phyloP scores from a whole-genome alignment of 2,797 vertebrate genomes.

The Tadarida brasiliensis region DNA sequence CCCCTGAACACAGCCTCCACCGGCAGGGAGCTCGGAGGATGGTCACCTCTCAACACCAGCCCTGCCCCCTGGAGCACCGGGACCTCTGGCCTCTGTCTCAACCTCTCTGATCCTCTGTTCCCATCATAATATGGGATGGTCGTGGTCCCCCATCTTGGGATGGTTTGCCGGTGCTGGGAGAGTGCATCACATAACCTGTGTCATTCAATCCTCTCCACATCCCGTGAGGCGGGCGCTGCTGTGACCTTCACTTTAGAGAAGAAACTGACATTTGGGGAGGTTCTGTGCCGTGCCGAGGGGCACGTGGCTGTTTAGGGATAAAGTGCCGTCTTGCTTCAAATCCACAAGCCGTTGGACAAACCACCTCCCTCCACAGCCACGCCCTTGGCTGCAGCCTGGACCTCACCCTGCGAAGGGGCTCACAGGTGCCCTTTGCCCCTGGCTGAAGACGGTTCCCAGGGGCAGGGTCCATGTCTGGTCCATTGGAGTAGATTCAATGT shows the following conservation, averaged over 20 bases:
- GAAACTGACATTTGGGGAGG: not conserved
- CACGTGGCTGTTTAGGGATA: not conserved
- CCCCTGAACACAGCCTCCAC: not conserved
- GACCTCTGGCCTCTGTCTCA: not conserved
- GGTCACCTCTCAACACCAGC: not conserved
- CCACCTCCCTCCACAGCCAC: not conserved
- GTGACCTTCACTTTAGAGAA: not conserved
- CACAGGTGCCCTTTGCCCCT: not conserved
- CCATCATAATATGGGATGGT: not conserved
- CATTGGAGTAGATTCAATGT: not conserved
- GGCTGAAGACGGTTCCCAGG: not conserved
- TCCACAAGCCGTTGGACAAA: not conserved
- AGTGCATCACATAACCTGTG: accelerated
- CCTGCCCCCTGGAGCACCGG: accelerated
- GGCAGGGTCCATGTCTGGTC: not conserved
- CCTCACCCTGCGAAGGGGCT: not conserved
- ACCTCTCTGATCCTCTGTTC: too few relatives aligned
- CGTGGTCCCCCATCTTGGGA: accelerated
- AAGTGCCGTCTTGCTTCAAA: not conserved
- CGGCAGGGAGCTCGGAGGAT: not conserved
- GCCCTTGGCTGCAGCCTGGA: not conserved
- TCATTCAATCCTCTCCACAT: not conserved
- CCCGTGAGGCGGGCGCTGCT: not conserved
- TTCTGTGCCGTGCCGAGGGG: not conserved
- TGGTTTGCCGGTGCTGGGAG: not conserved